phyloP scores from a whole-genome alignment of 1,140 invertebrate genomes.

The Melitaea cinxia region DNA sequence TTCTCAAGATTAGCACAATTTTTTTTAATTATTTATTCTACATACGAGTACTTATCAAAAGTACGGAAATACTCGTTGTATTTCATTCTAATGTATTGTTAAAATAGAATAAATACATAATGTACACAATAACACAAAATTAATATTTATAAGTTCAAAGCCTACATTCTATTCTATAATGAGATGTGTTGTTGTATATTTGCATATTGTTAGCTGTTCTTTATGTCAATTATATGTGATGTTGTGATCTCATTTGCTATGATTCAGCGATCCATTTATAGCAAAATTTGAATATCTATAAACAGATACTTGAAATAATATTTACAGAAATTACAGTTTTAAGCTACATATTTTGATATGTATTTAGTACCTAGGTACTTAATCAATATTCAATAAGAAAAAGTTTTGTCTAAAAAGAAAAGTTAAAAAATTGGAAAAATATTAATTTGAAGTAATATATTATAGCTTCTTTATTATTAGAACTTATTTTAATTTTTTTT shows the following conservation, averaged over 20 bases:
- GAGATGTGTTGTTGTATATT: constrained; percentile 8
- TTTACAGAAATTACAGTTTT: constrained; percentile 21
- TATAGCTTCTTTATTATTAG: no score
- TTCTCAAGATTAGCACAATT: no score
- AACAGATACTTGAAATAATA: constrained; percentile 17
- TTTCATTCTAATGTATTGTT: no score
- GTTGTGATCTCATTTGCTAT: constrained; percentile 59
- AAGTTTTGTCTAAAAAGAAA: no score
- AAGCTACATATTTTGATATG: neutral
- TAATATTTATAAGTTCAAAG: neutral
- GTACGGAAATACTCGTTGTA: no score
- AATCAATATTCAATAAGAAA: no score
- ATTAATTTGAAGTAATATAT: no score
- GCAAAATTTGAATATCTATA: constrained; percentile 18
- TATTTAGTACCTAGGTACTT: neutral
- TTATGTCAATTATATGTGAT: constrained; percentile 36
- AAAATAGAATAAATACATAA: neutral
- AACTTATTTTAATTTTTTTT: no score
- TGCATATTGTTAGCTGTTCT: constrained; percentile 13
- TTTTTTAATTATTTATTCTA: no score
- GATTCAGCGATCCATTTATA: constrained; percentile 56
- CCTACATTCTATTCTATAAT: constrained; percentile 9
- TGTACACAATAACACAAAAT: neutral
- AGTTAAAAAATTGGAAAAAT: no score
- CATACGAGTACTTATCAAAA: no score